These are phyloP conservation scores for Bimastos eiseni DNA, from an alignment of 2,888 invertebrate genomes.

Conservation along the genomic window DNA sequence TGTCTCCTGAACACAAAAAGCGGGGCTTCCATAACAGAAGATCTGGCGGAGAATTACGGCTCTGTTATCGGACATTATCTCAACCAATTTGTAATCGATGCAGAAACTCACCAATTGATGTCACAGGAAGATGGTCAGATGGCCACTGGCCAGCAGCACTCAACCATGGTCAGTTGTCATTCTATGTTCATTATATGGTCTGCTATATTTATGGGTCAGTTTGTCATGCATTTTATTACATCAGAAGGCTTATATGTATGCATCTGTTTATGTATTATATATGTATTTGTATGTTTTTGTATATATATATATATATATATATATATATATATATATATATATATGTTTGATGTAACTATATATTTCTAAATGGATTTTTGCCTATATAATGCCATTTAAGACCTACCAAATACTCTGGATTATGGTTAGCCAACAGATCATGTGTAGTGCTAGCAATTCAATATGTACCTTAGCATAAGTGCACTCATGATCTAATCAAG, in stretches of 20 bases:
- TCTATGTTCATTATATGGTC: background rate
- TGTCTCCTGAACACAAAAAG: background rate
- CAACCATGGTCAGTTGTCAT: background rate
- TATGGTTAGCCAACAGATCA: too few species aligned
- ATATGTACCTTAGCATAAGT: background rate
- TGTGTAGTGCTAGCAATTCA: too few species aligned
- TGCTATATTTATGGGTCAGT: background rate
- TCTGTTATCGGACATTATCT: background rate
- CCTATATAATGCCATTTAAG: too few species aligned
- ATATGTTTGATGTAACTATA: too few species aligned
- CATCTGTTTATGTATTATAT: background rate
- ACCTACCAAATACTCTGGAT: too few species aligned
- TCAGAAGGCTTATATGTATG: background rate
- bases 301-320: background rate
- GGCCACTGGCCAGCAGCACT: background rate
- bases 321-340: background rate
- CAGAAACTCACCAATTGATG: background rate
- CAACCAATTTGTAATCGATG: background rate
- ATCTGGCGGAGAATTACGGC: background rate
- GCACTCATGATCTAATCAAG: background rate
- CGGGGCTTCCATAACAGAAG: background rate
- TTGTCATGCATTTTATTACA: background rate
- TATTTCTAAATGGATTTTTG: too few species aligned
- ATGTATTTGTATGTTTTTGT: background rate
- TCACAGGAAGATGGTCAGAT: background rate